These are phyloP conservation scores for Anseranas semipalmata DNA, from an alignment of 2,113 vertebrate species.

Conservation along the genomic window DNA sequence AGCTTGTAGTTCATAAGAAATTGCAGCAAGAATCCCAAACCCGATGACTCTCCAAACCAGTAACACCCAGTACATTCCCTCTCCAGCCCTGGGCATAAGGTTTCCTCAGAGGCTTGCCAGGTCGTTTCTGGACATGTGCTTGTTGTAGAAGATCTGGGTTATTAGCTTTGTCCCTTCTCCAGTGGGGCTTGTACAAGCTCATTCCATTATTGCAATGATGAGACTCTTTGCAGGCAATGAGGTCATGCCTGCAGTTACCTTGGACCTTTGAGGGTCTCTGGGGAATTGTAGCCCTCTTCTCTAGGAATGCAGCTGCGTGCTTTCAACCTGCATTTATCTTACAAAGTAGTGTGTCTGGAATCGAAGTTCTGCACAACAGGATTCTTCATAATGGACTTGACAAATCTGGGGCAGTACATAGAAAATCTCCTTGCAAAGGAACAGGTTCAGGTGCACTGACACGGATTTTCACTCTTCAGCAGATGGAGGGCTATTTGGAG, in stretches of 20 bases:
- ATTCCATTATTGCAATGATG: background rate
- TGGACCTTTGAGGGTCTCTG: conserved; percentile 48
- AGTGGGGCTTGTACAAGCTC: conserved; percentile 8
- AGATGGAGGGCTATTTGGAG: conserved; percentile 65
- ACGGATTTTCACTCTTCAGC: conserved; percentile 45
- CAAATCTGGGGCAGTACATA: conserved; percentile 66
- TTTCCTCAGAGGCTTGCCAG: background rate
- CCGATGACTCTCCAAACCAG: background rate
- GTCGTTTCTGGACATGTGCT: background rate
- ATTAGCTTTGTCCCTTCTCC: conserved; percentile 20
- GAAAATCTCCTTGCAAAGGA: conserved; percentile 56
- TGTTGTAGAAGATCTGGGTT: background rate
- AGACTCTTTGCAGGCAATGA: background rate
- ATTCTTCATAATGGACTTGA: conserved; percentile 68
- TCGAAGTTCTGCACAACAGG: conserved; percentile 36
- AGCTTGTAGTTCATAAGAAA: background rate
- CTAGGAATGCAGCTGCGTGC: conserved; percentile 43
- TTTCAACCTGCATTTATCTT: conserved; percentile 58
- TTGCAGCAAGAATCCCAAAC: background rate
- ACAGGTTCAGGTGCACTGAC: conserved; percentile 45
- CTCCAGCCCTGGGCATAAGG: background rate
- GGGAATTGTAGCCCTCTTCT: conserved; percentile 46
- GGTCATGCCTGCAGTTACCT: conserved; percentile 45
- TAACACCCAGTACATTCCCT: background rate
- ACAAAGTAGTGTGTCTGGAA: conserved; percentile 17